phyloP scores from a whole-genome alignment of 2,113 vertebrate genomes.

The Opisthocomus hoazin region DNA sequence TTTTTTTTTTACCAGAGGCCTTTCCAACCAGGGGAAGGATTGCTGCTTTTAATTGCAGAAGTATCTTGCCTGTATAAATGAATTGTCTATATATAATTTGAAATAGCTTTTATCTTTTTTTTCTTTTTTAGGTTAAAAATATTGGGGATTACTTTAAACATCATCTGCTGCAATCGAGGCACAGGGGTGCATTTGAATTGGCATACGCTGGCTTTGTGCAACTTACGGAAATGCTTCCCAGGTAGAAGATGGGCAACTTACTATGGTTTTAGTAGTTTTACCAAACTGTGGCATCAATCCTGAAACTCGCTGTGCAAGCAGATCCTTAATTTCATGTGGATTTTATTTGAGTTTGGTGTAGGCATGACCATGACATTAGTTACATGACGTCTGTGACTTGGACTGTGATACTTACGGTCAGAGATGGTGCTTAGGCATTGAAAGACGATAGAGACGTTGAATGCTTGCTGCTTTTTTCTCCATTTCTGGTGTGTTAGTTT shows the following conservation, averaged over 20 bases:
- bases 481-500: background rate
- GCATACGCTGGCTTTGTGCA: slow-evolving; percentile 95
- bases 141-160: slow-evolving; percentile 93
- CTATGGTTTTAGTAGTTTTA: background rate
- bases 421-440: background rate
- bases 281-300: background rate
- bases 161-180: slow-evolving; percentile 93
- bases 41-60: background rate
- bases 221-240: slow-evolving; percentile 89
- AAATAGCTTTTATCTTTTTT: background rate
- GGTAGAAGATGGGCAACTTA: slow-evolving; percentile 67
- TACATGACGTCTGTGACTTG: background rate
- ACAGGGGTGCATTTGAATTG: slow-evolving; percentile 95
- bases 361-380: background rate
- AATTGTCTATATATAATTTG: background rate
- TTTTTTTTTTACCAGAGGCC: background rate
- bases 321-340: background rate
- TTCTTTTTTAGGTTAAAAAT: slow-evolving; percentile 80
- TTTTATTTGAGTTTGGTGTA: background rate
- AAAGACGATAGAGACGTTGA: background rate
- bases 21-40: background rate
- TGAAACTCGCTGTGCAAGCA: background rate
- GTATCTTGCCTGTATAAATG: background rate
- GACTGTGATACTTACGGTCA: background rate
- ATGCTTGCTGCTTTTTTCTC: background rate